These are phyloP conservation scores for Psittacula echo DNA, from an alignment of 2,797 vertebrate genomes.

Conservation along the genomic window DNA sequence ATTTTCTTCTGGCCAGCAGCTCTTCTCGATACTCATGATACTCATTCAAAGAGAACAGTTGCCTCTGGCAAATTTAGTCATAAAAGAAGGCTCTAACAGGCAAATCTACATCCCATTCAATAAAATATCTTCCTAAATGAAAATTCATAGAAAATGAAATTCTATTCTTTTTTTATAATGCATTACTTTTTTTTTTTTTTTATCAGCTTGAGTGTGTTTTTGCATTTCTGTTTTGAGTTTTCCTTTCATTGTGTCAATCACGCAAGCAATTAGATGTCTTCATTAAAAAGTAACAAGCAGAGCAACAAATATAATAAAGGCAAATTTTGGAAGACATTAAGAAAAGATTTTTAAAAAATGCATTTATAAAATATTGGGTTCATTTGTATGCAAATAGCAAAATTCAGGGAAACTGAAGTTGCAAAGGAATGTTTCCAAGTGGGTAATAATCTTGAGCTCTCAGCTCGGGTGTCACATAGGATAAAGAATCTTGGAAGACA, in stretches of 20 bases:
- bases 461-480: fast-evolving
- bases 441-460: background rate
- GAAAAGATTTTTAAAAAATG: background rate
- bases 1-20: background rate
- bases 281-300: background rate
- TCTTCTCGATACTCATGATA: background rate
- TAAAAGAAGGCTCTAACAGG: background rate
- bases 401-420: background rate
- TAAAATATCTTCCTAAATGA: background rate
- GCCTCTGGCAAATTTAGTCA: background rate
- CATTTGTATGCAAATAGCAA: background rate
- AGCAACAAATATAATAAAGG: background rate
- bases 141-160: background rate
- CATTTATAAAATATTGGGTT: background rate
- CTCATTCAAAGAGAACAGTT: background rate
- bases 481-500: background rate
- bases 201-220: background rate
- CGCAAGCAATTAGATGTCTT: background rate
- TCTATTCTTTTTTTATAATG: background rate
- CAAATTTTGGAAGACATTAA: background rate
- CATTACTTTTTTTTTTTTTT: background rate
- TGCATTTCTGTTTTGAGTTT: background rate
- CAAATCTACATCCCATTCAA: background rate
- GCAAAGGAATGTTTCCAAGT: background rate
- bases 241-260: background rate